Evolutionary conservation across 2,797 vertebrate genomes (phyloP).

Genomic region (Acanthornis magna): DNA sequence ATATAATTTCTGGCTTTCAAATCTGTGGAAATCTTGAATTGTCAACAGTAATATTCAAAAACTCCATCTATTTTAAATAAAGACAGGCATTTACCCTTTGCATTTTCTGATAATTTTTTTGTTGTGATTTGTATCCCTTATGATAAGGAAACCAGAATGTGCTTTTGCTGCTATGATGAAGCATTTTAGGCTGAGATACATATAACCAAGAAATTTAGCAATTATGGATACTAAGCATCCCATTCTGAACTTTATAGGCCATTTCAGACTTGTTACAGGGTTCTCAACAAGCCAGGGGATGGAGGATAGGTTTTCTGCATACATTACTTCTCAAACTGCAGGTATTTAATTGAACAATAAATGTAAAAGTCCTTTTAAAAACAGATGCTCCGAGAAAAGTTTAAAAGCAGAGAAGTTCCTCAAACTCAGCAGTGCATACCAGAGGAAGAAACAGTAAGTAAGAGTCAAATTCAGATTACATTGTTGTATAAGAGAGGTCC

Average conservation of each 20-base stretch:
- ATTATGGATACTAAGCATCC: neutral
- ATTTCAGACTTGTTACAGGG: neutral
- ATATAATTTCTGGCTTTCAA: neutral
- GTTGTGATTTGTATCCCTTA: neutral
- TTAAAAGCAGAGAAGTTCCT: neutral
- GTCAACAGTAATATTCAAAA: neutral
- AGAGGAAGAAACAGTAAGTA: neutral
- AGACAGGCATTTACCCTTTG: neutral
- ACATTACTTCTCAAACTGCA: neutral
- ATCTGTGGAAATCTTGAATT: neutral
- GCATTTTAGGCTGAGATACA: neutral
- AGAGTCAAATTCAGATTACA: neutral
- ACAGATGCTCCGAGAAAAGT: neutral
- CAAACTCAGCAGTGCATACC: neutral
- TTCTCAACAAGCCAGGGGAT: neutral
- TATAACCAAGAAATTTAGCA: neutral
- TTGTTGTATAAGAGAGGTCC: neutral
- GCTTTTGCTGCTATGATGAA: neutral
- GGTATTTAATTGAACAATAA: neutral
- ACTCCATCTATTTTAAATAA: neutral
- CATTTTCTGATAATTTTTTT: neutral
- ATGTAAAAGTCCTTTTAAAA: neutral
- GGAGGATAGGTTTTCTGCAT: neutral
- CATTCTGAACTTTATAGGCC: neutral
- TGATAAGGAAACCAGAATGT: neutral